Evolutionary conservation across 2,888 invertebrate species (phyloP), one percentile per base, ranked within the genome.

Genomic region (Andricus quercusramuli): DNA sequence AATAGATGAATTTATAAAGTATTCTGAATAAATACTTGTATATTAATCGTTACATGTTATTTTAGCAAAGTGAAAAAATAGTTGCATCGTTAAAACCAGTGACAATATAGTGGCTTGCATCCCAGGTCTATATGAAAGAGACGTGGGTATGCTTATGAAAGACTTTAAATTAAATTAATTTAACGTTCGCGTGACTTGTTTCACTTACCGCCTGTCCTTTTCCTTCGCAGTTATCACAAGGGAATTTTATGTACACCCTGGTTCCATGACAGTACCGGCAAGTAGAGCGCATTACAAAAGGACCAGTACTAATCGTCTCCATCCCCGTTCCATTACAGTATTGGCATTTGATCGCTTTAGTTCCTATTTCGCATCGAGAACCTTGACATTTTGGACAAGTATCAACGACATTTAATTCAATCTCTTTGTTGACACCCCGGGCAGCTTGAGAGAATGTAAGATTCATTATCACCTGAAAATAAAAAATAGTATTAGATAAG

Each of bases 251-350:
- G 86, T 96, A 95, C 93, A 97, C 95, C 80, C 97, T 95, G 0
- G 96, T 95, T 0, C 99, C 99, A 88, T 97, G 96, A 90, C 98
- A 99, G 87, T 97, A 96, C 78, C 99, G 95, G 91, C 99, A 99
- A 0, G 99, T 98, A 3, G 98, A 97, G 79, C 98, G 95, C 99
- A 99, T 99, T 41, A 99, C 96, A 93, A 99, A 99, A 78, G 99
- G 99, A 44, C 99, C 99, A 85, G 96, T 96, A 25, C 96, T 95
- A 85, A 98, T 96, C 15, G 97, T 97, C 93, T 98, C 98, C 96
- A 98, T 98, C 80, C 99, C 99, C 4, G 98, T 97, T 13, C 99
- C 99, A 93, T 98, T 98, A 92, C 99, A 99, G 90, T 97, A 96
- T 3, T 96, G 96, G 91, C 99, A 99, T 82, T 95, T 95, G 3